Evolutionary conservation across 2,888 invertebrate genomes (phyloP).

Genomic region (Spisula subtruncata): DNA sequence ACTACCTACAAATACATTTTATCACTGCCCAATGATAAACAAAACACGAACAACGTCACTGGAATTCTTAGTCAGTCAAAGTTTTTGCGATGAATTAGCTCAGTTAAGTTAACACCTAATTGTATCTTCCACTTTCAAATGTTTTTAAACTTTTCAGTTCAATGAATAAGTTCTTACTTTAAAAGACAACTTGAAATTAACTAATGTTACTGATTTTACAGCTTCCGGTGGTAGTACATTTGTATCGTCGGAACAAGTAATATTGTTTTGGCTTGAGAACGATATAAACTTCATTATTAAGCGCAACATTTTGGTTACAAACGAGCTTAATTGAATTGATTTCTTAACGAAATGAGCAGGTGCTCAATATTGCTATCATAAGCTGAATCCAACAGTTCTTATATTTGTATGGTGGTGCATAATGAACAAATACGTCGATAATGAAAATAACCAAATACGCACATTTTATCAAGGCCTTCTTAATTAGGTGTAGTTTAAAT

Average conservation of each 20-base stretch:
- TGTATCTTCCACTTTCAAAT: background rate
- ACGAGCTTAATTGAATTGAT: background rate
- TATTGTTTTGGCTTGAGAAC: background rate
- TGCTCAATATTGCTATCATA: background rate
- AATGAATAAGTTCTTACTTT: conserved; percentile 10
- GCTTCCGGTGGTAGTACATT: background rate
- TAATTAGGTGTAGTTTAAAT: conserved; percentile 8
- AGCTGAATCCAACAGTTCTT: background rate
- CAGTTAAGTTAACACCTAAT: background rate
- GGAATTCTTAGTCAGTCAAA: background rate
- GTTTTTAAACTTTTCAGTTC: background rate
- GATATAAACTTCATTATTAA: background rate
- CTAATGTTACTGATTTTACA: background rate
- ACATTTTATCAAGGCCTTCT: background rate
- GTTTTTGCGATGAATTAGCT: background rate
- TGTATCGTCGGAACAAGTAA: background rate
- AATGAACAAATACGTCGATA: background rate
- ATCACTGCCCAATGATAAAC: background rate
- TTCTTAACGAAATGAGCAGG: background rate
- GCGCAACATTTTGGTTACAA: background rate
- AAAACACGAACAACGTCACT: background rate
- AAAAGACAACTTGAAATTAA: background rate
- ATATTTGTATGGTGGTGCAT: background rate
- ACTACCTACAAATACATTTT: background rate
- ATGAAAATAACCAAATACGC: conserved; percentile 1